phyloP scores from a whole-genome alignment of 2,113 vertebrate species.

The Gyps fulvus region DNA sequence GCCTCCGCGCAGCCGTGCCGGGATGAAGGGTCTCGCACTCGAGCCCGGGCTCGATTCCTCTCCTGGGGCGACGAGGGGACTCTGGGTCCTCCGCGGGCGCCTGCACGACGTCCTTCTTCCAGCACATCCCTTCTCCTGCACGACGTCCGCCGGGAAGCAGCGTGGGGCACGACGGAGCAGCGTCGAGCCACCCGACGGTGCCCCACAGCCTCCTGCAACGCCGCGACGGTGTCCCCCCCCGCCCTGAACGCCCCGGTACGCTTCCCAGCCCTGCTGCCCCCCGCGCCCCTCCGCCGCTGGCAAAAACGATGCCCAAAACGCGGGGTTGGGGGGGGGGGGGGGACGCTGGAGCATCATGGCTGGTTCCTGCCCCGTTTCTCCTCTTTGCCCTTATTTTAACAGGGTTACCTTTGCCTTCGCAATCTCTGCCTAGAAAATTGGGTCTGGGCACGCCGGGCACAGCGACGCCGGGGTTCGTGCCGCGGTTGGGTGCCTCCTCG shows the following conservation, averaged over 20 bases:
- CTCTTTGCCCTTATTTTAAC: not conserved
- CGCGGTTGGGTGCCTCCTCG: not conserved
- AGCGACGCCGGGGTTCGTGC: not conserved
- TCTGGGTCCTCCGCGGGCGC: not conserved
- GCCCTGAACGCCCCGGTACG: not conserved
- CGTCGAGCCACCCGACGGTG: not conserved
- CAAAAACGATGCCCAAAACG: not conserved
- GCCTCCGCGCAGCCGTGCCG: not conserved
- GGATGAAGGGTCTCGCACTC: not conserved
- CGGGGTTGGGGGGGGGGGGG: no score
- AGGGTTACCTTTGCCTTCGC: not conserved
- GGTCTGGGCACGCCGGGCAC: accelerated
- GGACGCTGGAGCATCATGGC: not conserved
- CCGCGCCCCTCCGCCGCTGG: accelerated
- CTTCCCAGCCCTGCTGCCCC: not conserved
- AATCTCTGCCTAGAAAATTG: accelerated
- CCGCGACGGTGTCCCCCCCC: accelerated
- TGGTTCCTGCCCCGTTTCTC: not conserved
- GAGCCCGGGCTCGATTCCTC: not conserved
- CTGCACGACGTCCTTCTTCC: not conserved
- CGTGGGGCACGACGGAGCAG: not conserved
- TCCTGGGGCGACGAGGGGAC: not conserved
- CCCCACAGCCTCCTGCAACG: not conserved
- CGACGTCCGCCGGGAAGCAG: not conserved
- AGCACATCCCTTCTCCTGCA: not conserved